Evolutionary conservation across 2,888 invertebrate genomes (phyloP).

Genomic region (Creontiades dilutus): DNA sequence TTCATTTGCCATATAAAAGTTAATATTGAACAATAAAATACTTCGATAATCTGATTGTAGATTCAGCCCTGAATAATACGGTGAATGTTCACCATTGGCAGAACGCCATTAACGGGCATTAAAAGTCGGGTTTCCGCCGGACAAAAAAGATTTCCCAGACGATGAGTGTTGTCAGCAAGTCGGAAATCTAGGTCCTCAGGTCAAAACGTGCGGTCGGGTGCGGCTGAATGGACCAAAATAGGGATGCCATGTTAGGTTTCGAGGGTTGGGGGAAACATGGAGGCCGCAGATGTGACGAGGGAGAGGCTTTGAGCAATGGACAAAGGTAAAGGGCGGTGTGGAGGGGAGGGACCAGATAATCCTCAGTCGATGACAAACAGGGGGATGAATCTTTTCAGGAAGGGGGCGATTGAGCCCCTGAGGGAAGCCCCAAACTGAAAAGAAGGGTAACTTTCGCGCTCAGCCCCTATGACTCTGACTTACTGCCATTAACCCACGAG

Average conservation of each 20-base stretch:
- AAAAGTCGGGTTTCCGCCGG: no score
- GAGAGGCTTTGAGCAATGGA: constrained; percentile 38
- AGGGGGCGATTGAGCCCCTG: constrained; percentile 49
- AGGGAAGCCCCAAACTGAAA: constrained; percentile 57
- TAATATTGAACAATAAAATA: no score
- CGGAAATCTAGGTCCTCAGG: constrained; percentile 61
- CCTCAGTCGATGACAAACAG: constrained; percentile 69
- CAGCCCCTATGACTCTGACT: constrained; percentile 65
- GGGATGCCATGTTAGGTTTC: constrained; percentile 60
- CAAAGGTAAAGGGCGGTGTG: background rate
- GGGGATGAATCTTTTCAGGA: constrained; percentile 60
- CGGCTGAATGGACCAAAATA: constrained; percentile 57
- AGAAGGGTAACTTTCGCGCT: constrained; percentile 41
- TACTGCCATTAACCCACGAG: constrained; percentile 68
- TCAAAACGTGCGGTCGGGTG: constrained; percentile 61
- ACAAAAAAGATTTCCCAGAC: background rate
- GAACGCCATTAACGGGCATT: no score
- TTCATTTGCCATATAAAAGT: no score
- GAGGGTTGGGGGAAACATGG: constrained; percentile 60
- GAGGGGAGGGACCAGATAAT: constrained; percentile 59
- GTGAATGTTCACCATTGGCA: no score
- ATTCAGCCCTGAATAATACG: no score
- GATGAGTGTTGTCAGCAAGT: constrained; percentile 54
- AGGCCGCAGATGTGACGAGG: constrained; percentile 67
- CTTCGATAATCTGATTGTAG: no score